Evolutionary conservation across 2,797 vertebrate genomes (phyloP).

Genomic region (Molossus molossus): DNA sequence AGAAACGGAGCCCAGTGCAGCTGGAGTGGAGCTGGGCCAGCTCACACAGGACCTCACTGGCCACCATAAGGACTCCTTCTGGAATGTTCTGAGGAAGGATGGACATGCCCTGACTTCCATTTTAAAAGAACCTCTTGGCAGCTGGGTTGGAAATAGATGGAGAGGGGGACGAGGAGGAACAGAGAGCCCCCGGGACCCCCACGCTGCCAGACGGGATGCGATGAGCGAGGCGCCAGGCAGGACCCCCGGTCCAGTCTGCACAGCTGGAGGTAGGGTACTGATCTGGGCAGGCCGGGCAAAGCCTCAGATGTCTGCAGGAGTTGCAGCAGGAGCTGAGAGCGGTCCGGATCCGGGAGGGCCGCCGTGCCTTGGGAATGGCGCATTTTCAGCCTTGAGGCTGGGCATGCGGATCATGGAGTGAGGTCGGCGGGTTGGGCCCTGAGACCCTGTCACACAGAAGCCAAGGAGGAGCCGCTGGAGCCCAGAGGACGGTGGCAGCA

Average conservation of each 20-base stretch:
- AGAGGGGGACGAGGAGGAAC: no score
- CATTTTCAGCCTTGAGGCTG: accelerated
- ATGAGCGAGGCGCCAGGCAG: accelerated
- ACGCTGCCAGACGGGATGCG: accelerated
- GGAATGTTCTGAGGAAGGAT: neutral
- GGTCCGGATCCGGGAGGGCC: neutral
- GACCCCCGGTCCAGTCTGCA: neutral
- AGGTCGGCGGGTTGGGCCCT: neutral
- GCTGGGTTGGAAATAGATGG: no score
- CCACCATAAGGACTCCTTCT: accelerated
- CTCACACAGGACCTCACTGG: neutral
- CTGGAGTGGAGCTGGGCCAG: neutral
- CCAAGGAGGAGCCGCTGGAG: neutral
- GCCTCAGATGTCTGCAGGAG: neutral
- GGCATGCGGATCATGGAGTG: accelerated
- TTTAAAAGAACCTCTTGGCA: neutral
- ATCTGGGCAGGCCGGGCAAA: neutral
- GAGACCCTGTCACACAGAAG: neutral
- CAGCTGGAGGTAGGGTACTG: accelerated
- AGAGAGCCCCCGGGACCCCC: accelerated
- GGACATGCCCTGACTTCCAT: neutral
- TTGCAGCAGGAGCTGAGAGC: neutral
- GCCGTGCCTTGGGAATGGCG: accelerated
- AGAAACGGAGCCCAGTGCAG: neutral
- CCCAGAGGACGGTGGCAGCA: neutral